These are phyloP conservation scores for Nyctereutes procyonoides DNA, from an alignment of 2,113 vertebrate genomes.

Conservation along the genomic window DNA sequence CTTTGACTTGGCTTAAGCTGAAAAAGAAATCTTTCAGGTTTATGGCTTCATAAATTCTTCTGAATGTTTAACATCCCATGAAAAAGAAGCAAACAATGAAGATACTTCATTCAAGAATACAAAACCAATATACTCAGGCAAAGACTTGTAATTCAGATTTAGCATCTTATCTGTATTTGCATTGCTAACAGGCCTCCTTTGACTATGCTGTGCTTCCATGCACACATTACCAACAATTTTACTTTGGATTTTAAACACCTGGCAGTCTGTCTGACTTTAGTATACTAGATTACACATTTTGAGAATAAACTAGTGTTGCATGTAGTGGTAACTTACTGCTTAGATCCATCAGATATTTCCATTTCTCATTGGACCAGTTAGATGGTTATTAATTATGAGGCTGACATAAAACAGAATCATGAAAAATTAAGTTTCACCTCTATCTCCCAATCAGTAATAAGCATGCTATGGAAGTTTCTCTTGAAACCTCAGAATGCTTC, in stretches of 20 bases:
- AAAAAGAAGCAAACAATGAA: conserved; percentile 60
- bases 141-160: conserved; percentile 50
- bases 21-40: conserved; percentile 63
- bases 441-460: not conserved
- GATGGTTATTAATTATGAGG: not conserved
- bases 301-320: not conserved
- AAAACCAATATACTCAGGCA: not conserved
- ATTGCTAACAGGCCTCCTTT: not conserved
- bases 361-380: not conserved
- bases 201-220: not conserved
- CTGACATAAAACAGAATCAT: not conserved
- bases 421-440: not conserved
- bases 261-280: not conserved
- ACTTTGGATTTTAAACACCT: not conserved
- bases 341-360: not conserved
- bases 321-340: not conserved
- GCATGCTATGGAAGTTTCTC: not conserved
- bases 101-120: conserved; percentile 65
- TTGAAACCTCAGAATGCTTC: not conserved
- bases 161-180: not conserved
- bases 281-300: not conserved
- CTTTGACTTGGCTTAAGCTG: conserved; percentile 46
- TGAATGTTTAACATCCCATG: conserved; percentile 71
- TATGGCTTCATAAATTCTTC: conserved; percentile 74
- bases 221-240: not conserved